Evolutionary conservation across 2,113 vertebrate species (phyloP), one percentile per base, ranked within the genome.

Genomic region (Serinus canaria): DNA sequence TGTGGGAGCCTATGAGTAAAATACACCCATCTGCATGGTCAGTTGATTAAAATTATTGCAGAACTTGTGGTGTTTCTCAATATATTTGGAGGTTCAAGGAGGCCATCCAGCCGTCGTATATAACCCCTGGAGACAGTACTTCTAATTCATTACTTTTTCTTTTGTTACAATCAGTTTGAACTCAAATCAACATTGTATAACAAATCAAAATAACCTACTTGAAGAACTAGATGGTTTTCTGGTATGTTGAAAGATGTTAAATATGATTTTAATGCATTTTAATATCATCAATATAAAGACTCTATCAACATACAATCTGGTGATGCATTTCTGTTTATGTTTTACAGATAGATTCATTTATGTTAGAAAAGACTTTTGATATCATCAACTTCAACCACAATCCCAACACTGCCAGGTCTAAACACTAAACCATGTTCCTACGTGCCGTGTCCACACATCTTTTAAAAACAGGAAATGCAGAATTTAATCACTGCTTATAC

Each of bases 401-500:
- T 67, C 67, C 17, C 11, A 85, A 14, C 30, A 37, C 6, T 47
- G 8, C n/a, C 9, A 49, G 55, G 13, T 68, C n/a, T 30, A 47
- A 44, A 44, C 39, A 12, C 25, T 60, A 37, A 74, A 60, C 18
- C 25, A 16, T 49, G 18, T 33, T 47, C 46, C 22, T 67, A 6
- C 0, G 0, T 60, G 13, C n/a, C 31, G 15, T 2, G 11, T 80
- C 18, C 31, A 21, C 35, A 18, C 35, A 31, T 43, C 18, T 74
- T 74, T 47, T 74, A 37, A 47, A 68, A 60, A 64, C 3, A 56
- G 35, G 8, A 83, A 83, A n/a, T 83, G 49, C 27, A 77, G 59
- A 86, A 55, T 80, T 39, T 39, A 62, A 59, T 87, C 35, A 44
- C 19, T 39, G 10, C n/a, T 87, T 87, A 46, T 69, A 30, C 23